A percentile compares a stretch with the other conserved stretches of the same genome.
Conservation (phyloP, 2,113 vertebrate genomes). For the Brienomyrus longianalis region DNA sequence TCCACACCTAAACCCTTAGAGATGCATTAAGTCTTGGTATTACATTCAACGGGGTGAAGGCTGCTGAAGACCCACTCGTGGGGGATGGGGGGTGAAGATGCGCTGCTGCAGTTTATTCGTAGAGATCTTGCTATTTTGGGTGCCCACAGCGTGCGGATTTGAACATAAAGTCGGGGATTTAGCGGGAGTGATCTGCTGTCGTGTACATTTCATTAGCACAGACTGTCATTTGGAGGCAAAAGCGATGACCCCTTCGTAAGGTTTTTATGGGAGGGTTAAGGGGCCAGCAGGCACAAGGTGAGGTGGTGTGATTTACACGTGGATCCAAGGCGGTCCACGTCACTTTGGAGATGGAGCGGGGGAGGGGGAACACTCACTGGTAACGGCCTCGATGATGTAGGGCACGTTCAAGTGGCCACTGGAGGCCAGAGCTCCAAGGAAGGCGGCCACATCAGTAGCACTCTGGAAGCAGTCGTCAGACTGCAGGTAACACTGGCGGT, state of each 20-base stretch:
- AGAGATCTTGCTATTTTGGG: constrained; percentile 63
- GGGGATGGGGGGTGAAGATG: constrained; percentile 17
- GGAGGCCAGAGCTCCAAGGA: constrained; percentile 86
- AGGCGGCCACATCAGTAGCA: constrained; percentile 79
- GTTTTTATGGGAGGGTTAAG: background rate
- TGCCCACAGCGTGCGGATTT: constrained; percentile 62
- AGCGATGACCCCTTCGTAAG: background rate
- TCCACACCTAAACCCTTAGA: constrained; percentile 68
- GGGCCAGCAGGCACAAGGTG: background rate
- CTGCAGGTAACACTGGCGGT: constrained; percentile 84
- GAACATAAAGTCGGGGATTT: constrained; percentile 49
- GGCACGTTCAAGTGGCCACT: constrained; percentile 83
- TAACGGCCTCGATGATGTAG: constrained; percentile 85
- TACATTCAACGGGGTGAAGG: constrained; percentile 68
- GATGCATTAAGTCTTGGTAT: constrained; percentile 72
- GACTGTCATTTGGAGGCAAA: constrained; percentile 56
- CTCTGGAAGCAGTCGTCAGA: constrained; percentile 88
- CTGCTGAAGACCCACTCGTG: constrained; percentile 60
- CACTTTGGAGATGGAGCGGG: background rate
- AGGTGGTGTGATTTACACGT: background rate
- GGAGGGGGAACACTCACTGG: constrained; percentile 69
- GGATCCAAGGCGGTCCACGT: background rate
- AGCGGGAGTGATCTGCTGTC: constrained; percentile 46
- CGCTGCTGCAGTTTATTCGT: constrained; percentile 49
- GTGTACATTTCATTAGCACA: constrained; percentile 56